Base-by-base conservation (phyloP, 2,113 vertebrate genomes). In the Phycodurus eques region DNA sequence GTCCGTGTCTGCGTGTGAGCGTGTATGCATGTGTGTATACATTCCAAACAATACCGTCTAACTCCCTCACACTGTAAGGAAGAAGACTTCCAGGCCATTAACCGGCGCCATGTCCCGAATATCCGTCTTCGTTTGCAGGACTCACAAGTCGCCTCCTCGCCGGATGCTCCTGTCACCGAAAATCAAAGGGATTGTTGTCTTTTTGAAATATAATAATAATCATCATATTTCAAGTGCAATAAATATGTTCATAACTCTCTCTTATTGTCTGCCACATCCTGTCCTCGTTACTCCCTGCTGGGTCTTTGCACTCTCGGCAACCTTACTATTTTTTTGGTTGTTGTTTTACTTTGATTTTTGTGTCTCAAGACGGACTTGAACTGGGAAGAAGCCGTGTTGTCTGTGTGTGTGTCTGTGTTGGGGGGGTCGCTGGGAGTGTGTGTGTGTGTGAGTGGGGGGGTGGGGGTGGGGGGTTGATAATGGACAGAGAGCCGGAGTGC, bases 1-100 rank as follows among this genome's bases (percentile, higher is more conserved):
- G 53, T 27, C 27, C 27, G 27, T 27, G 27, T 27, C 27, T 27
- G 27, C 1, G 27, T 12, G 20, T 27, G 27, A 27, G 27, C 1
- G 47, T 51, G 67, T 71, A 56, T 56, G 42, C 35, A 54, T 78
- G 64, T 67, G 42, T 22, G 42, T 63, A 14, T 92, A 90, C 92
- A 94, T 95, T 95, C 95, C 93, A 93, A 76, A 90, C 87, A 91
- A 92, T 82, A 78, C 85, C 8, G 17, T 54, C 2, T 5, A n/a
- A 91, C 87, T 87, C 92, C 89, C 94, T 94, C 94, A 93, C 93
- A 94, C 90, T 39, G 31, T 39, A 62, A 9, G 14, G 76, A 88
- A 81, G 79, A 83, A 80, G 84, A 77, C 85, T 84, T 87, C 81
- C 81, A 87, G 84, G 88, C 86, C 88, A 62, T 80, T 84, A 85